Evolutionary conservation across 2,113 vertebrate genomes (phyloP).

Genomic region (Oxygymnocypris stewartii): DNA sequence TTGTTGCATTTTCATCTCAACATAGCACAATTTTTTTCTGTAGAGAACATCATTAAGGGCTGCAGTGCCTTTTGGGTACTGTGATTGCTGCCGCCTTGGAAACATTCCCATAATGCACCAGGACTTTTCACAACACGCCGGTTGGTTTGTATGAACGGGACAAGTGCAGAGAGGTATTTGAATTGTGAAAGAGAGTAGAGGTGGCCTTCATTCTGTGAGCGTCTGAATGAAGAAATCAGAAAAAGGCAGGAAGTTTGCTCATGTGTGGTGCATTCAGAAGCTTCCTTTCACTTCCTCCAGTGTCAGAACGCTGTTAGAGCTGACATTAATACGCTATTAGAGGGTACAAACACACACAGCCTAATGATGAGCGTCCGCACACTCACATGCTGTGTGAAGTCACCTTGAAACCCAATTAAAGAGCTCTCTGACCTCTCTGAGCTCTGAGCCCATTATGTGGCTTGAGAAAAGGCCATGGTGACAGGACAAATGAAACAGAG

Average conservation of each 20-base stretch:
- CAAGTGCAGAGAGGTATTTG: neutral
- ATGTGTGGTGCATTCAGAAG: constrained; percentile 14
- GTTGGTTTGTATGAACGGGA: neutral
- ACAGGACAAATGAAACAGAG: constrained; percentile 52
- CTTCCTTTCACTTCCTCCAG: neutral
- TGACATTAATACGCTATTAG: constrained; percentile 16
- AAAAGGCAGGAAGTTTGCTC: constrained; percentile 13
- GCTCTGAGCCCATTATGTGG: constrained; percentile 54
- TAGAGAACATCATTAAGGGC: neutral
- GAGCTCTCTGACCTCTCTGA: constrained; percentile 64
- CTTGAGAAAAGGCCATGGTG: constrained; percentile 38
- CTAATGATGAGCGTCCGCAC: constrained; percentile 43
- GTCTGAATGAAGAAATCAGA: neutral
- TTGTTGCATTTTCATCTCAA: neutral
- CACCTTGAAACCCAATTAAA: constrained; percentile 76
- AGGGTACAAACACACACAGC: constrained; percentile 57
- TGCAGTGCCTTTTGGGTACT: neutral
- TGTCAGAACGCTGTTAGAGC: neutral
- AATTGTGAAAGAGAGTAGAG: neutral
- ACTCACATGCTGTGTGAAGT: constrained; percentile 52
- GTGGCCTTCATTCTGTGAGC: constrained; percentile 8
- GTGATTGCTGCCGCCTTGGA: neutral
- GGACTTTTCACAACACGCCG: neutral
- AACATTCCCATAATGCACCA: constrained; percentile 24
- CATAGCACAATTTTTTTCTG: neutral